These are phyloP conservation scores for Rhinoderma darwinii DNA, from an alignment of 2,113 vertebrate species.

Conservation along the genomic window DNA sequence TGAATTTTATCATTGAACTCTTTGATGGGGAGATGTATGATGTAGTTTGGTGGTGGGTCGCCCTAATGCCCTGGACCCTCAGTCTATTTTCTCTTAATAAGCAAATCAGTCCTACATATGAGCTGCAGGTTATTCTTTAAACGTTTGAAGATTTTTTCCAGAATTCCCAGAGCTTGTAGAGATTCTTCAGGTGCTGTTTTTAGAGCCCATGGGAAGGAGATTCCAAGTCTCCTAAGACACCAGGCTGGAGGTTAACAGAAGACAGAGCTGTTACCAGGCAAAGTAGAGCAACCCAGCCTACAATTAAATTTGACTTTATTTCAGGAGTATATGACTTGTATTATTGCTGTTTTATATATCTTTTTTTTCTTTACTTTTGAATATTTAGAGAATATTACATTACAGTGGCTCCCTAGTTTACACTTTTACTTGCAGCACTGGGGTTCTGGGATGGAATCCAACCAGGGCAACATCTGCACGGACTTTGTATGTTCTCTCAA, in stretches of 20 bases:
- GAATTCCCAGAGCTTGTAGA: conserved; percentile 9
- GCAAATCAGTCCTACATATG: background rate
- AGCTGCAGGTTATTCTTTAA: background rate
- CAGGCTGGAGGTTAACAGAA: background rate
- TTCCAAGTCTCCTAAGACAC: background rate
- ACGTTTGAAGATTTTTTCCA: background rate
- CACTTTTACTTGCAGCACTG: background rate
- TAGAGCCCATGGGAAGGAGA: conserved; percentile 10
- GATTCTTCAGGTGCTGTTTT: background rate
- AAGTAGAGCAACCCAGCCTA: background rate
- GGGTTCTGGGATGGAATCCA: background rate
- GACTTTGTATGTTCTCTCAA: background rate
- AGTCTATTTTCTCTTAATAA: no score
- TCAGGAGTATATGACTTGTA: background rate
- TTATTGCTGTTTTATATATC: no score
- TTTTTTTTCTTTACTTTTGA: no score
- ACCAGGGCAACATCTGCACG: no score
- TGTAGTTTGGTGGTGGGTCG: no score
- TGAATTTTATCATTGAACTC: no score
- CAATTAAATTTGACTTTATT: background rate
- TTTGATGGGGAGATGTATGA: no score
- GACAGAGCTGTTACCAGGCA: background rate
- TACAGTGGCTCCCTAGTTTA: no score
- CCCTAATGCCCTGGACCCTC: no score
- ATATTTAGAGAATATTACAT: no score